phyloP scores from a whole-genome alignment of 2,888 invertebrate species.

The Cylloceria caligata region DNA sequence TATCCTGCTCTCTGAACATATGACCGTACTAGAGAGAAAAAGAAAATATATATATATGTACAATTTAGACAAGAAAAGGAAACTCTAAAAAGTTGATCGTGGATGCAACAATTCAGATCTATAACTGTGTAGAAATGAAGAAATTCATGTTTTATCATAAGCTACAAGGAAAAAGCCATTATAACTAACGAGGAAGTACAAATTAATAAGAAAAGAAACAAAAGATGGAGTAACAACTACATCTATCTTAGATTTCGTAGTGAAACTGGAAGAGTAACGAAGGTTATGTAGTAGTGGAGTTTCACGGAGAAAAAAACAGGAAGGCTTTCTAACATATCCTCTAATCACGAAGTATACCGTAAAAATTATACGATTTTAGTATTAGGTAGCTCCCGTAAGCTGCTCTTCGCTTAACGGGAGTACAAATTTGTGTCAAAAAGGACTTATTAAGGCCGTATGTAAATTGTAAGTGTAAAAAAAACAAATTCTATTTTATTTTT shows the following conservation, averaged over 20 bases:
- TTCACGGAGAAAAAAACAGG: conserved; percentile 36
- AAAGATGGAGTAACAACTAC: conserved; percentile 76
- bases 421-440: conserved; percentile 69
- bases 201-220: conserved; percentile 79
- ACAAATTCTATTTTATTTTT: conserved; percentile 57
- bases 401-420: conserved; percentile 60
- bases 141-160: conserved; percentile 78
- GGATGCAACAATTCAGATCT: conserved; percentile 82
- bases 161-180: conserved; percentile 81
- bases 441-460: conserved; percentile 64
- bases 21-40: conserved; percentile 69
- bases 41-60: conserved; percentile 16
- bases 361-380: conserved; percentile 82
- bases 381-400: conserved; percentile 65
- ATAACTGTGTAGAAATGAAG: conserved; percentile 76
- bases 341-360: conserved; percentile 82
- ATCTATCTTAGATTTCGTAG: conserved; percentile 81
- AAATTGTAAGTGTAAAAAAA: conserved; percentile 65
- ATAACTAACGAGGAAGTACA: conserved; percentile 84
- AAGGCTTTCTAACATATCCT: conserved; percentile 82
- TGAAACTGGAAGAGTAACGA: conserved; percentile 59
- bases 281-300: conserved; percentile 13
- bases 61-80: conserved; percentile 45
- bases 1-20: conserved; percentile 76
- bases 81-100: conserved; percentile 78